Conservation (phyloP, 1,140 invertebrate genomes). For the Mesaphorura yosii region DNA sequence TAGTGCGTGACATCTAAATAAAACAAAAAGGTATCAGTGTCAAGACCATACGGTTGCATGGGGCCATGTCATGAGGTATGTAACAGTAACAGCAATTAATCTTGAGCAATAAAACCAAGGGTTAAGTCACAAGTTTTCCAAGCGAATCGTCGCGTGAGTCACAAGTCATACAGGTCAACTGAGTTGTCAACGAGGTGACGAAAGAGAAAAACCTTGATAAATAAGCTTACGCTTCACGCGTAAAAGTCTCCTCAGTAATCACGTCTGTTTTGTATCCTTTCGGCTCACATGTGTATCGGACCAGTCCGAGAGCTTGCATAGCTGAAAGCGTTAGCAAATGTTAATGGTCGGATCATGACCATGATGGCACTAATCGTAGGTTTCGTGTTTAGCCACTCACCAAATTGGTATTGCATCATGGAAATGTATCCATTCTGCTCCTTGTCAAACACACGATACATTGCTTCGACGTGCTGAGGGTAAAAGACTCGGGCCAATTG, state of each 20-base stretch:
- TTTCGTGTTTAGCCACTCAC: slow-evolving; percentile 1
- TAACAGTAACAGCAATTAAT: too few species aligned
- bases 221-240: slow-evolving; percentile 6
- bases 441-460: slow-evolving; percentile 11
- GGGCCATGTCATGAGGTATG: too few species aligned
- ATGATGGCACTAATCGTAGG: not conserved
- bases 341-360: not conserved
- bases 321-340: not conserved
- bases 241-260: slow-evolving; percentile 1
- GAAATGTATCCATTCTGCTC: slow-evolving; percentile 10
- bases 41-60: too few species aligned
- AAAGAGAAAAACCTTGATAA: too few species aligned
- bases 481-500: not conserved
- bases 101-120: too few species aligned
- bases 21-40: not conserved
- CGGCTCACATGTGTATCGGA: not conserved
- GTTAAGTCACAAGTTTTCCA: too few species aligned
- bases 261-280: slow-evolving; percentile 3
- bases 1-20: not conserved
- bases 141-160: too few species aligned
- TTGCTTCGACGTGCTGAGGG: not conserved
- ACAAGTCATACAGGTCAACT: too few species aligned
- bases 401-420: not conserved
- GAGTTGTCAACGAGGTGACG: too few species aligned
- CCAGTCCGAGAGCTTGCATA: slow-evolving; percentile 5